Percentiles rank a stretch among this genome's conserved stretches.
Evolutionary conservation across 2,113 vertebrate genomes (phyloP).

Genomic region (Albula goreensis): DNA sequence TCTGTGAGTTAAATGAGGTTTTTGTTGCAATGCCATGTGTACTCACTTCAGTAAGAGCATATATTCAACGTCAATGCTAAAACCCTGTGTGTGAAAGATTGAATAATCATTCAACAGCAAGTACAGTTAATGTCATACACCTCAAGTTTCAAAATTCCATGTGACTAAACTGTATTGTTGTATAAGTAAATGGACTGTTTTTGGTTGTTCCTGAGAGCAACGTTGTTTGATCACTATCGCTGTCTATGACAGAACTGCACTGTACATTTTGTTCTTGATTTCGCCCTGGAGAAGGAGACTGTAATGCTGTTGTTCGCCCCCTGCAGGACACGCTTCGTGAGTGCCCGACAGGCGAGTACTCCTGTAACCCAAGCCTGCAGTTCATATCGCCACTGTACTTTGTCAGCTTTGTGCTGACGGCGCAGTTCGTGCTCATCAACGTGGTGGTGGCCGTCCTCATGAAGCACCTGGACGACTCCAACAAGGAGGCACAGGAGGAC

Average conservation of each 20-base stretch:
- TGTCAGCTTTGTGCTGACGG: conserved; percentile 98
- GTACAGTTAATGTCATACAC: no score
- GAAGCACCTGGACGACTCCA: conserved; percentile 98
- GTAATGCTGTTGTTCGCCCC: conserved; percentile 12
- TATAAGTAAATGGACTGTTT: no score
- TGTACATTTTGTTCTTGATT: not conserved
- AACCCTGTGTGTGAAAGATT: no score
- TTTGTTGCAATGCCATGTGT: not conserved
- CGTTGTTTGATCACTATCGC: no score
- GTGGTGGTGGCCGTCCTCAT: conserved; percentile 99
- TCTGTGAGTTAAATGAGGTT: not conserved
- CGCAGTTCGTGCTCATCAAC: conserved; percentile 99
- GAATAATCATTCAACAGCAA: no score
- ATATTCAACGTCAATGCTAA: no score
- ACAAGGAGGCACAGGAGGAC: conserved; percentile 98
- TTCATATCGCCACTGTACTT: conserved; percentile 97
- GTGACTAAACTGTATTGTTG: no score
- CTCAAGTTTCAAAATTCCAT: no score
- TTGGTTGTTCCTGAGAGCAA: no score
- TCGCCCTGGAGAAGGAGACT: no score
- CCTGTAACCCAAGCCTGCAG: conserved; percentile 91
- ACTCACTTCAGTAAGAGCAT: not conserved
- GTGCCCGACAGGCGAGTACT: conserved; percentile 88
- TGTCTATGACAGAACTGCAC: not conserved
- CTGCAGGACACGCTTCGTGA: conserved; percentile 91